phyloP scores from a whole-genome alignment of 2,888 invertebrate species.

The Eupithecia centaureata region DNA sequence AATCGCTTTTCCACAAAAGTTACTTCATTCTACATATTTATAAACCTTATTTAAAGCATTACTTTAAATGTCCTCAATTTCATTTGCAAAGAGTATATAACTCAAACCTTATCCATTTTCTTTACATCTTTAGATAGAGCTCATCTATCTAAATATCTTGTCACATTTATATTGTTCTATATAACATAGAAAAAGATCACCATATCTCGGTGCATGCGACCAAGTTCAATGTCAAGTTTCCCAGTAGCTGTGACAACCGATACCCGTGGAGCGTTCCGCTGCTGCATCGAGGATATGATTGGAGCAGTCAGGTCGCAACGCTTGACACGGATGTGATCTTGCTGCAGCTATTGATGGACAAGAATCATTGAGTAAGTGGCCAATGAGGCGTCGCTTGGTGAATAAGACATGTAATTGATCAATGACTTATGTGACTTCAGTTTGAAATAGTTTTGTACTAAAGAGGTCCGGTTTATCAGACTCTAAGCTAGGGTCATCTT shows the following conservation, averaged over 20 bases:
- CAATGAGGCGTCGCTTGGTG: conserved; percentile 31
- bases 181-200: background rate
- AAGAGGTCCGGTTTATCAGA: background rate
- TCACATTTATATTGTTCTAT: background rate
- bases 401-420: conserved; percentile 16
- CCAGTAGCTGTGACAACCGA: conserved; percentile 55
- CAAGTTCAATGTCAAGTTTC: conserved; percentile 50
- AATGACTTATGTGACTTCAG: background rate
- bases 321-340: conserved; percentile 62
- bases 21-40: background rate
- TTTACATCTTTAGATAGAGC: background rate
- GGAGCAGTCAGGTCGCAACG: conserved; percentile 58
- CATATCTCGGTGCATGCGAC: conserved; percentile 27
- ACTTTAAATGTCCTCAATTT: background rate
- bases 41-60: background rate
- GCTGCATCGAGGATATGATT: conserved; percentile 63
- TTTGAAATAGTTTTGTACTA: background rate
- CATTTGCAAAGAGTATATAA: background rate
- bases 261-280: conserved; percentile 72
- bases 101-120: background rate
- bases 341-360: conserved; percentile 47
- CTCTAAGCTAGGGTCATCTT: background rate
- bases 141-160: too few species aligned
- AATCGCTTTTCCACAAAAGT: background rate
- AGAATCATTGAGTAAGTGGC: conserved; percentile 22